Conservation (phyloP, 1,140 invertebrate genomes). For the Hormaphis cornu region DNA sequence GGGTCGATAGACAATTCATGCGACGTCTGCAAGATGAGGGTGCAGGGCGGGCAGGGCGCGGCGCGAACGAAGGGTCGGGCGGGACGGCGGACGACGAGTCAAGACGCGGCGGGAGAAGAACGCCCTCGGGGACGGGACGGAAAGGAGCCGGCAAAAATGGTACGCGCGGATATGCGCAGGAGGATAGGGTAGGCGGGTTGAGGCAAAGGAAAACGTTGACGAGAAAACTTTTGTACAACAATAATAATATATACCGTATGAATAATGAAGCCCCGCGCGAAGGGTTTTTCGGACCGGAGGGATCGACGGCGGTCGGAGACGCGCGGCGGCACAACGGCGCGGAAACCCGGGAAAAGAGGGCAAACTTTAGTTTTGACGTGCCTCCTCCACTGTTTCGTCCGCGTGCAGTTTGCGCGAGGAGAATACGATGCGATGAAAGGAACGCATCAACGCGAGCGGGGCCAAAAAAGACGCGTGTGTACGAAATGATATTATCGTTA, state of each 20-base stretch:
- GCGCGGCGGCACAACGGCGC: constrained; percentile 22
- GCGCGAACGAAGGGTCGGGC: neutral
- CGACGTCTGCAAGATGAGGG: constrained; percentile 13
- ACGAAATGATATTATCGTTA: constrained; percentile 5
- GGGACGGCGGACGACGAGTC: neutral
- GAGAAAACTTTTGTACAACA: constrained; percentile 33
- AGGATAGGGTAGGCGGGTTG: neutral
- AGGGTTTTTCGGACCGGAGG: constrained; percentile 24
- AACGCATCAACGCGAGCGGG: no score
- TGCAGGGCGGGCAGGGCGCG: no score
- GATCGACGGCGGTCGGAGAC: neutral
- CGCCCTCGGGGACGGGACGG: constrained; percentile 5
- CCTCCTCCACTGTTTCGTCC: neutral
- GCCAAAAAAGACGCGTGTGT: neutral
- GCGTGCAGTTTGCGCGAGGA: no score
- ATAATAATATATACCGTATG: no score
- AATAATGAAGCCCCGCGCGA: constrained; percentile 30
- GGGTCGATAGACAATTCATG: constrained; percentile 31
- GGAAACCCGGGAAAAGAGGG: constrained; percentile 29
- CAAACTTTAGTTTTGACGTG: constrained; percentile 32
- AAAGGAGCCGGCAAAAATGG: constrained; percentile 28
- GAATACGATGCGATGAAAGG: no score
- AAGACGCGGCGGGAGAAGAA: neutral
- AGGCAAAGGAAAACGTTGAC: constrained; percentile 30
- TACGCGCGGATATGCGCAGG: no score